Conservation (phyloP, 2,113 vertebrate species). For the Cairina moschata region DNA sequence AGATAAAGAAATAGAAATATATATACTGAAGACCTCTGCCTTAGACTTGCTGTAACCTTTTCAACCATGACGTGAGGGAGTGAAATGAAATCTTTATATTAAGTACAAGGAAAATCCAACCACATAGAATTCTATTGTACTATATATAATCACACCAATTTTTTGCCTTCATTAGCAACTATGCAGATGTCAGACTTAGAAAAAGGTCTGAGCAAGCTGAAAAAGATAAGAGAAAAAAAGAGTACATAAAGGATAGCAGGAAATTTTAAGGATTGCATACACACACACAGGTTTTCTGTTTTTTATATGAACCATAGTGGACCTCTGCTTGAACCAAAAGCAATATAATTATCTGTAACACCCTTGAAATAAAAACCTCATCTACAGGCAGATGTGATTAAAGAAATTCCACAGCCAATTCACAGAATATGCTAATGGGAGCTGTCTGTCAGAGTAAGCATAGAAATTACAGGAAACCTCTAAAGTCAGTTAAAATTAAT, state of each 20-base stretch:
- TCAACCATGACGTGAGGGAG: neutral
- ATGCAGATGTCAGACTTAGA: neutral
- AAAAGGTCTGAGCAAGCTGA: neutral
- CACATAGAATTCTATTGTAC: neutral
- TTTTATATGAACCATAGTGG: neutral
- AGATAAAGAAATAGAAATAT: neutral
- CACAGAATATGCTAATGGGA: neutral
- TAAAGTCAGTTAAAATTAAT: neutral
- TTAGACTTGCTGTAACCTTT: neutral
- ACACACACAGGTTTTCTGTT: neutral
- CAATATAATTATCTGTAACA: neutral
- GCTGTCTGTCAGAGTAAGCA: neutral
- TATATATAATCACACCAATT: accelerated
- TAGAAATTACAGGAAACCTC: neutral
- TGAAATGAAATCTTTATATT: neutral
- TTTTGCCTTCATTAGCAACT: neutral
- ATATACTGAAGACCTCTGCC: neutral
- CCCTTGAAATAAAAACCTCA: neutral
- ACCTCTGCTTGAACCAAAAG: neutral
- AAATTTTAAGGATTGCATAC: neutral
- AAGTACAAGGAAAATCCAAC: neutral
- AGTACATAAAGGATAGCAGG: accelerated
- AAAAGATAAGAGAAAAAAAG: neutral
- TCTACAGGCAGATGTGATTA: neutral
- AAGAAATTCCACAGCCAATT: neutral